Conservation (phyloP, 2,113 vertebrate species). For the Myotis brandtii region DNA sequence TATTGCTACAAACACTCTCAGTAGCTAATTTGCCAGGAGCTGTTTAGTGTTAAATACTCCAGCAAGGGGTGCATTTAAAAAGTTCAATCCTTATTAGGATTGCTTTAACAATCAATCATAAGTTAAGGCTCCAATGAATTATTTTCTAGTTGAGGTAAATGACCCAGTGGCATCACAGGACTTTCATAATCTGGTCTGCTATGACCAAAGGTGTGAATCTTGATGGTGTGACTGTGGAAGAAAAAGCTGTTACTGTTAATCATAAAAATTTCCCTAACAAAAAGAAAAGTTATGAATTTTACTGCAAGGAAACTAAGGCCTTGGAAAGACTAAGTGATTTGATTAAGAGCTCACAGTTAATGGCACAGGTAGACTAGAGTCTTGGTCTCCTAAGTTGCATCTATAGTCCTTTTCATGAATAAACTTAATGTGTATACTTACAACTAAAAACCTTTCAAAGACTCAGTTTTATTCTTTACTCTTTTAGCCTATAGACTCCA, state of each 20-base stretch:
- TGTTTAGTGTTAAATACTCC: constrained; percentile 4
- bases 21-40: neutral
- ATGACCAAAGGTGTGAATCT: neutral
- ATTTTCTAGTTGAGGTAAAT: constrained; percentile 40
- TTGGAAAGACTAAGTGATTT: neutral
- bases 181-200: constrained; percentile 22
- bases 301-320: neutral
- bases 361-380: neutral
- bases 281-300: neutral
- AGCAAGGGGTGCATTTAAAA: neutral
- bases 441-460: constrained; percentile 44
- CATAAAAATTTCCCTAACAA: neutral
- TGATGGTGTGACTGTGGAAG: neutral
- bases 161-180: neutral
- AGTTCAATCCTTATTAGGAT: neutral
- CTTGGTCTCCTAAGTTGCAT: neutral
- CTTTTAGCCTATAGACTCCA: constrained; percentile 6
- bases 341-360: neutral
- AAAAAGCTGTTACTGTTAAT: neutral
- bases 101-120: neutral
- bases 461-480: neutral
- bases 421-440: neutral
- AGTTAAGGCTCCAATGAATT: neutral
- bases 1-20: neutral
- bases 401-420: neutral